Evolutionary conservation across 2,888 invertebrate genomes (phyloP).

Genomic region (Bombylius discolor): DNA sequence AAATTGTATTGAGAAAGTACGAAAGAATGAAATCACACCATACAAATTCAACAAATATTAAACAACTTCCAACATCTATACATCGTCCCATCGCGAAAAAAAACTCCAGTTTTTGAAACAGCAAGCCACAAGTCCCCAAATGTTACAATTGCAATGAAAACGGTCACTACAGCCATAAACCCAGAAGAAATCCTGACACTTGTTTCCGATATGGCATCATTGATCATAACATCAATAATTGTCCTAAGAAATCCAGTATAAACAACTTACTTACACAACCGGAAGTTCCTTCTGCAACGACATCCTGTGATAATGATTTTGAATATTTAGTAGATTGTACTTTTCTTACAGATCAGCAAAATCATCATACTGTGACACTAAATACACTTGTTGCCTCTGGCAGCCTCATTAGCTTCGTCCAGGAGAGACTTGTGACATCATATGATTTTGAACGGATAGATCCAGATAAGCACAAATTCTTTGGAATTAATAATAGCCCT

Average conservation of each 20-base stretch:
- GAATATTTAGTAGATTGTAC: not conserved
- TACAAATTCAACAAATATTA: too few species aligned
- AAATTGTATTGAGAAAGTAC: not conserved
- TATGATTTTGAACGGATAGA: not conserved
- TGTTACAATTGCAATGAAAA: not conserved
- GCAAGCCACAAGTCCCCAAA: not conserved
- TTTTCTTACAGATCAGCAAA: not conserved
- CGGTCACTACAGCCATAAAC: not conserved
- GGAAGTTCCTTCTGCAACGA: not conserved
- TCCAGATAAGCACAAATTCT: not conserved
- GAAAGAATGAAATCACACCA: not conserved
- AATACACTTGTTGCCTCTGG: not conserved
- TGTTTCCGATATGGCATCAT: not conserved
- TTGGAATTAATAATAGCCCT: conserved; percentile 1
- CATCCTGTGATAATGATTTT: not conserved
- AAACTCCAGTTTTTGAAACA: not conserved
- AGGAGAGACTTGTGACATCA: not conserved
- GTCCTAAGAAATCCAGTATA: not conserved
- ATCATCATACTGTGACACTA: not conserved
- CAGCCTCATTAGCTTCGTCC: not conserved
- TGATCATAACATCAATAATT: not conserved
- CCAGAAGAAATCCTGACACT: not conserved
- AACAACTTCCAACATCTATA: not conserved
- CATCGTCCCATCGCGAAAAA: not conserved
- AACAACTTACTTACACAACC: not conserved